phyloP scores from a whole-genome alignment of 1,140 invertebrate species.

The Sycobia sp. region DNA sequence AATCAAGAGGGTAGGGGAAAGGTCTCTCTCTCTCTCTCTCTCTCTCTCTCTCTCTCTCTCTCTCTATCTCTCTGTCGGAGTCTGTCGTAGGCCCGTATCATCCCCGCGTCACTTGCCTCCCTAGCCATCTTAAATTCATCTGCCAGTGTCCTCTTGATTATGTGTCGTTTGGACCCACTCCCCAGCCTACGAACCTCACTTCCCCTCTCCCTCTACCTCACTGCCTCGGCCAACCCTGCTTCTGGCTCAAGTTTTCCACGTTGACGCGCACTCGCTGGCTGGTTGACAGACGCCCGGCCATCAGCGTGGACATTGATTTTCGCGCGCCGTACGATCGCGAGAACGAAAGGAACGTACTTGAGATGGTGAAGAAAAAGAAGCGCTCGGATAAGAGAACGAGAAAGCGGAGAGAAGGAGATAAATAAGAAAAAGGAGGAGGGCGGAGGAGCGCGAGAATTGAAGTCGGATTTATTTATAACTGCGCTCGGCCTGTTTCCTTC shows the following conservation, averaged over 20 bases:
- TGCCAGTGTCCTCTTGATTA: slow-evolving; percentile 31
- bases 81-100: no score
- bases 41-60: no score
- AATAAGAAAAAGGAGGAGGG: background rate
- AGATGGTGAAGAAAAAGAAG: no score
- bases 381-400: background rate
- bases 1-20: background rate
- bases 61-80: no score
- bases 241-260: background rate
- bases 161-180: slow-evolving; percentile 18
- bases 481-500: background rate
- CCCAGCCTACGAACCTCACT: no score
- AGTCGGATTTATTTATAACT: slow-evolving; percentile 25
- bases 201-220: no score
- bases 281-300: background rate
- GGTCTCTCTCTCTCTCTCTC: no score
- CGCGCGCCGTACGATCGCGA: background rate
- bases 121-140: slow-evolving; percentile 1
- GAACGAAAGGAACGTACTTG: background rate
- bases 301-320: slow-evolving; percentile 22
- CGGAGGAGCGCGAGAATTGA: background rate
- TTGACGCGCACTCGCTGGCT: background rate
- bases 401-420: background rate
- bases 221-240: no score
- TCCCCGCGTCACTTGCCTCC: no score